Evolutionary conservation across 2,113 vertebrate species (phyloP).

Genomic region (Odobenus rosmarus): DNA sequence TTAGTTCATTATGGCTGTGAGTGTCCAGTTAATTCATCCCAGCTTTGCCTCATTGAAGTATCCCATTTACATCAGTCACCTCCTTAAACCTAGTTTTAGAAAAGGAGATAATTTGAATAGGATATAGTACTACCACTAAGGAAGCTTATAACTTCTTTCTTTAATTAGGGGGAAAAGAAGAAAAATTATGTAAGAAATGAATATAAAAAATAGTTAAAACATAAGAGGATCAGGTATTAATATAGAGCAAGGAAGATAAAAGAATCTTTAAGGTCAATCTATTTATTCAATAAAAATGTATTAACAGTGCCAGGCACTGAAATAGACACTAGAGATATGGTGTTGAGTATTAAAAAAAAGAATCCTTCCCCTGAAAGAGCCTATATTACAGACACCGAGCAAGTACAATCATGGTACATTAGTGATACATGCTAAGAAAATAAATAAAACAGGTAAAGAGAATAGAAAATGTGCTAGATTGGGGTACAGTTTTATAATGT

Average conservation of each 20-base stretch:
- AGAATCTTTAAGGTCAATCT: neutral
- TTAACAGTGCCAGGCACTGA: neutral
- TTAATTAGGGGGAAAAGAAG: neutral
- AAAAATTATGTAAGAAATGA: neutral
- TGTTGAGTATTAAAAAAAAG: neutral
- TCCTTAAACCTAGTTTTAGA: neutral
- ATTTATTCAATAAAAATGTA: neutral
- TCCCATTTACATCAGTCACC: neutral
- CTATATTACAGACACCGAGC: neutral
- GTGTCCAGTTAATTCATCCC: neutral
- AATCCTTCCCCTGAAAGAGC: neutral
- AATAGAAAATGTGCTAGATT: neutral
- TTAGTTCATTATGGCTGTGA: neutral
- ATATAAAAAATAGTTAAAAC: neutral
- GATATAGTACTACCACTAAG: neutral
- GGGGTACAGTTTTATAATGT: neutral
- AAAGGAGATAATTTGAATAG: neutral
- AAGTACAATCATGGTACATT: neutral
- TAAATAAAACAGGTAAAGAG: neutral
- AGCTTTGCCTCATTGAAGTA: neutral
- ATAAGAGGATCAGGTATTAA: neutral
- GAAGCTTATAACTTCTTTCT: neutral
- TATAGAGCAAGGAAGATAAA: neutral
- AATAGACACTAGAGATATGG: neutral
- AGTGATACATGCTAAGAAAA: neutral